Conservation (phyloP, 2,797 vertebrate species). For the Oryzias sinensis region DNA sequence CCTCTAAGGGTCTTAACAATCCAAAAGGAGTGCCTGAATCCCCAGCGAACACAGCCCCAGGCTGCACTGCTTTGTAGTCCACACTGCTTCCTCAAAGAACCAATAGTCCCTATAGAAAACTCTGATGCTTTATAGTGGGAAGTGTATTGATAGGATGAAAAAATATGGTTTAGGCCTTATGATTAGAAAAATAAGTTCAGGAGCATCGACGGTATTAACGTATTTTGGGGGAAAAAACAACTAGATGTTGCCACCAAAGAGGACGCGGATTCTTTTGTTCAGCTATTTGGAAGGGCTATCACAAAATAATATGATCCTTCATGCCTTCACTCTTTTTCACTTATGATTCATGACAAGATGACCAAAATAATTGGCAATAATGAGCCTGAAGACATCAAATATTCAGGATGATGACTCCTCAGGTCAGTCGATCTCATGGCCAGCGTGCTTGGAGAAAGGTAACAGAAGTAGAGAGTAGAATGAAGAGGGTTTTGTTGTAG, state of each 20-base stretch:
- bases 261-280: conserved; percentile 6
- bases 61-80: conserved; percentile 70
- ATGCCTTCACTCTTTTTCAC: conserved; percentile 34
- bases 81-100: conserved; percentile 60
- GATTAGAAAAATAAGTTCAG: conserved; percentile 42
- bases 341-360: conserved; percentile 55
- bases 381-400: conserved; percentile 64
- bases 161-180: conserved; percentile 49
- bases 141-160: conserved; percentile 58
- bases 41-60: conserved; percentile 61
- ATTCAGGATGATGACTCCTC: conserved; percentile 70
- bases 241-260: conserved; percentile 12
- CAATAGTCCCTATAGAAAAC: conserved; percentile 62
- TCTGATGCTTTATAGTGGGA: conserved; percentile 55
- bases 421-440: conserved; percentile 86
- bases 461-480: conserved; percentile 40
- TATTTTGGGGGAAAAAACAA: conserved; percentile 19
- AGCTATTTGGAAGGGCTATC: conserved; percentile 35
- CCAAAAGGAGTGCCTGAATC: conserved; percentile 62
- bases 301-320: conserved; percentile 50
- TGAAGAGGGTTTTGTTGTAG: conserved; percentile 69
- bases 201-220: conserved; percentile 21
- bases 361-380: conserved; percentile 64
- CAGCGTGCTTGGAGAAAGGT: conserved; percentile 50
- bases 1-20: conserved; percentile 66